phyloP scores from a whole-genome alignment of 1,140 invertebrate genomes.

The Acyrthosiphon pisum region DNA sequence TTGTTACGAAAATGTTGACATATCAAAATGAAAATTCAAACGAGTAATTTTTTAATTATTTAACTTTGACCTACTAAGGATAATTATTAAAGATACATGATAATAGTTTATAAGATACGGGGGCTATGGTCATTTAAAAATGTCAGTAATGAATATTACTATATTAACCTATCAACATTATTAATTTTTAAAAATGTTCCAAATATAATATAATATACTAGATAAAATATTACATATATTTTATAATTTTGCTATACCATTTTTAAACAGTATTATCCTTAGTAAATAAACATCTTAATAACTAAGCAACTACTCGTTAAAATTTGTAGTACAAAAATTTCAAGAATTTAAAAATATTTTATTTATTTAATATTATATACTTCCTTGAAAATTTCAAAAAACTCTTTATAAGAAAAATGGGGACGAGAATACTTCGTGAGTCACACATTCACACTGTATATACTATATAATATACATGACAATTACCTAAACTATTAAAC shows the following conservation, averaged over 20 bases:
- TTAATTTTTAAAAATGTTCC: neutral
- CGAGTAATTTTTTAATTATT: neutral
- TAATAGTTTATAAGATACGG: neutral
- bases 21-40: too few species aligned
- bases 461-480: too few species aligned
- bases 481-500: too few species aligned
- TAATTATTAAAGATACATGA: neutral
- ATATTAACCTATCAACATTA: too few species aligned
- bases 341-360: neutral
- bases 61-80: slow-evolving; percentile 5
- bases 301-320: neutral
- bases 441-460: too few species aligned
- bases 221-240: neutral
- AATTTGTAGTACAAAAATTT: neutral
- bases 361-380: too few species aligned
- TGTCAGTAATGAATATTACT: neutral
- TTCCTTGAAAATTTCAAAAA: too few species aligned
- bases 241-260: neutral
- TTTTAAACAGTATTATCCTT: neutral
- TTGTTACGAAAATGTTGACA: too few species aligned
- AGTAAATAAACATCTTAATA: neutral
- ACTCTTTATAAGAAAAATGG: too few species aligned
- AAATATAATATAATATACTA: neutral
- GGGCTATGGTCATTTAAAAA: neutral
- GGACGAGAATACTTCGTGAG: too few species aligned